phyloP scores from a whole-genome alignment of 2,888 invertebrate species.

The Aphrophora alni region DNA sequence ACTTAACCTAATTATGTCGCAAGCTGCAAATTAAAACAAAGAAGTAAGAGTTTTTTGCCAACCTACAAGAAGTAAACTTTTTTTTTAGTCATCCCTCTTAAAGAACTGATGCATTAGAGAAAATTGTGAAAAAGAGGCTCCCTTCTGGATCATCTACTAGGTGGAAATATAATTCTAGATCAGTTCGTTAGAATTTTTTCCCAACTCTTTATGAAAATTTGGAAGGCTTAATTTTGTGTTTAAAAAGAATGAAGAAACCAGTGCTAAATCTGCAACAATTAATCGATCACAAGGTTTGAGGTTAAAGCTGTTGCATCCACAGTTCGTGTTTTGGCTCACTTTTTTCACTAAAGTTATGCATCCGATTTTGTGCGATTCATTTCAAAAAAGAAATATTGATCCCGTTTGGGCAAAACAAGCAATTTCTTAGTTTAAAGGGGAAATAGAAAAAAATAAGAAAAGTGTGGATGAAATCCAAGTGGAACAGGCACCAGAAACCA shows the following conservation, averaged over 20 bases:
- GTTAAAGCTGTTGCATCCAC: slow-evolving; percentile 13
- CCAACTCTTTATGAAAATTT: slow-evolving; percentile 45
- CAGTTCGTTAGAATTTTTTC: no score
- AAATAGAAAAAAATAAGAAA: slow-evolving; percentile 33
- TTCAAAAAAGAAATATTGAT: slow-evolving; percentile 42
- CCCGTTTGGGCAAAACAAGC: slow-evolving; percentile 18
- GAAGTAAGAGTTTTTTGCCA: slow-evolving; percentile 44
- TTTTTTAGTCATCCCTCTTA: slow-evolving; percentile 49
- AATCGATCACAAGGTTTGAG: slow-evolving; percentile 17
- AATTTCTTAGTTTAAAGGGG: slow-evolving; percentile 39
- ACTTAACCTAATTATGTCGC: slow-evolving; percentile 44
- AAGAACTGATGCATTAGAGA: slow-evolving; percentile 43
- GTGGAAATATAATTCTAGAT: slow-evolving; percentile 46
- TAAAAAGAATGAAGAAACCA: slow-evolving; percentile 44
- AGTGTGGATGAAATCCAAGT: not conserved
- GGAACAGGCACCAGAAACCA: not conserved
- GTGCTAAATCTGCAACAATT: slow-evolving; percentile 21
- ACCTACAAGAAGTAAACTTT: slow-evolving; percentile 35
- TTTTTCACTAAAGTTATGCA: slow-evolving; percentile 50
- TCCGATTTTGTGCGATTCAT: slow-evolving; percentile 45
- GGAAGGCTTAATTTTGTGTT: slow-evolving; percentile 45
- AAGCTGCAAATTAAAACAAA: slow-evolving; percentile 37
- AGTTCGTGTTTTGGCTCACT: slow-evolving; percentile 50
- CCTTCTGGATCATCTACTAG: slow-evolving; percentile 38
- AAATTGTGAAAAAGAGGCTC: slow-evolving; percentile 43